Base-by-base conservation (phyloP, 2,888 invertebrate species). In the Mimas tiliae region DNA sequence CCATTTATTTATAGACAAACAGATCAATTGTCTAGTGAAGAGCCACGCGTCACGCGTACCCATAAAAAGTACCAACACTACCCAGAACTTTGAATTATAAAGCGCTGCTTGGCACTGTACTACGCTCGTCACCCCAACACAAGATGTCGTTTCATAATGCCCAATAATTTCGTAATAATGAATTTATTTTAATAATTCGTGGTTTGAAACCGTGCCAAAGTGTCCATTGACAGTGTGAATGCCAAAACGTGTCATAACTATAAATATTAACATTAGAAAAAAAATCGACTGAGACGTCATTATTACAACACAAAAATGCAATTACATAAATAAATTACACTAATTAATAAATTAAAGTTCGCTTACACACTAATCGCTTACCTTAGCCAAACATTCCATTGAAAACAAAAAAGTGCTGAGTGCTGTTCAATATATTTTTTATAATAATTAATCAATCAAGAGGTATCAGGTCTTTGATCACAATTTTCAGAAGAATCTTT, bases 311-410 rank as follows among this genome's bases (percentile, higher is more conserved):
- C 55, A 72, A 66, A 65, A 66, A 64, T 48, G 67, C 58, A 64
- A 67, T 55, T 65, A 66, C 55, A 68, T 53, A 38, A 64, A 53
- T 63, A 64, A 51, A 68, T 68, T 66, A 72, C 12, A 42, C 38
- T 58, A 58, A 58, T 58, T 16, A 67, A 66, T 47, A 67, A 65
- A 70, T 68, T 67, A 58, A 55, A 66, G 67, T 62, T 62, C 64
- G 47, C 62, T 62, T 53, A 63, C 16, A 63, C 47, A 48, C 53
- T 47, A 69, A 70, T 72, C 69, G 75, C 87, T 87, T 84, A 87
- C 87, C 86, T 85, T 80, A 72, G 47, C 52, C 71, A 75, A 74
- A 80, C 78, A 80, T 75, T 78, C 77, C 78, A 79, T 72, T 76
- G 74, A 75, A 71, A 77, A 75, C 67, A 67, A 65, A 69, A 70